Evolutionary conservation across 37 sponge, comb jelly and placozoan genomes (phyloP), one percentile per base, ranked within the genome.

Genomic region (Hexactinellida sp.): DNA sequence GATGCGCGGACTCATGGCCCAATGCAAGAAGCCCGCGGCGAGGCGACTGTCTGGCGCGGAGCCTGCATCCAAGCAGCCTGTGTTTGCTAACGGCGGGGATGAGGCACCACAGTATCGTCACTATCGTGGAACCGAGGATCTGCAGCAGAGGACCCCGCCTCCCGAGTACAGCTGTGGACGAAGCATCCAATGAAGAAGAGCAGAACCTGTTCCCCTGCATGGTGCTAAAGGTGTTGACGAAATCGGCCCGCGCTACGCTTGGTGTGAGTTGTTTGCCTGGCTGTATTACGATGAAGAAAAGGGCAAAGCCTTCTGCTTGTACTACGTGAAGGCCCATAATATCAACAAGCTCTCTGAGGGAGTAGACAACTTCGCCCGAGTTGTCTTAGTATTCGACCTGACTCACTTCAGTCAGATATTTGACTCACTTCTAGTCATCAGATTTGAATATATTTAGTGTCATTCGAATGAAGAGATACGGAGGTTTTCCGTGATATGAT

Each of bases 101-200:
- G 76, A 63, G 76, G 76, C 76, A 21, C 76, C 76, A 63, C 76
- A 63, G 76, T 63, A 63, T 63, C 76, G 76, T 63, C 76, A 63
- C 25, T 63, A 63, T 28, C 34, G 76, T 63, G 76, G 76, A 7
- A 63, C 76, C 76, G 76, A n/a, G n/a, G n/a, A n/a, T n/a, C n/a
- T n/a, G n/a, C n/a, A n/a, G n/a, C n/a, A n/a, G n/a, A n/a, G n/a
- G n/a, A n/a, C n/a, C n/a, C n/a, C n/a, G n/a, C n/a, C n/a, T n/a
- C n/a, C n/a, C n/a, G n/a, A n/a, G n/a, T n/a, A n/a, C n/a, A n/a
- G n/a, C n/a, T n/a, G n/a, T 63, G 76, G 76, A 63, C 34, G 76
- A 63, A 63, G 13, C 76, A 23, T 63, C 34, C 30, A n/a, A 63
- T 63, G 76, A 63, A 23, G 76, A 63, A 63, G 76, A 63, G 32